These are phyloP conservation scores for Sebastes itinus DNA, from an alignment of 2,797 vertebrate genomes.

Conservation along the genomic window DNA sequence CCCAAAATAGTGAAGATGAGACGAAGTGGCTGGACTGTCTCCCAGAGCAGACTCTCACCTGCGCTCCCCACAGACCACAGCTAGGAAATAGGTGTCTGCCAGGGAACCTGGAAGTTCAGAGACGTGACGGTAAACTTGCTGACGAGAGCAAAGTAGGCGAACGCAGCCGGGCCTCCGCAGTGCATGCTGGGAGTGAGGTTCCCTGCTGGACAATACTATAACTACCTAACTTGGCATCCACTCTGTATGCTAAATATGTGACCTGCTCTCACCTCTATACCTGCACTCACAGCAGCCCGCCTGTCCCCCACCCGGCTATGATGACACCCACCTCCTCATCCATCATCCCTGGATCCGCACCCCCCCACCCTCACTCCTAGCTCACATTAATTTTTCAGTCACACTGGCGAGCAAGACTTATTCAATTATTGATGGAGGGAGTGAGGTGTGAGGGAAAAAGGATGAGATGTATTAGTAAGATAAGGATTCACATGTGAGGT, in stretches of 20 bases:
- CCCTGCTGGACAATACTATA: not conserved
- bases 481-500: slow-evolving; percentile 1
- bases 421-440: slow-evolving; percentile 71
- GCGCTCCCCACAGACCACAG: slow-evolving; percentile 5
- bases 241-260: not conserved
- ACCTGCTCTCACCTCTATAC: not conserved
- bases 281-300: slow-evolving; percentile 7
- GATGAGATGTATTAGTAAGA: slow-evolving; percentile 43
- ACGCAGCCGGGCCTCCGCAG: not conserved
- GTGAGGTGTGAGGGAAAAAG: slow-evolving; percentile 43
- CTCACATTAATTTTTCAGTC: slow-evolving; percentile 74
- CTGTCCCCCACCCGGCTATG: not conserved
- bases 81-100: slow-evolving; percentile 10
- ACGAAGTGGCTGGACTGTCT: not conserved
- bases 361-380: slow-evolving; percentile 12
- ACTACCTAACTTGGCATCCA: not conserved
- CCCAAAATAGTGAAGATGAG: slow-evolving; percentile 25
- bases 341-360: slow-evolving; percentile 33
- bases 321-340: slow-evolving; percentile 48
- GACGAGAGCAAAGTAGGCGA: not conserved
- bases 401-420: slow-evolving; percentile 62
- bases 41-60: slow-evolving; percentile 14
- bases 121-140: not conserved
- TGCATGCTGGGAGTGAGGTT: not conserved
- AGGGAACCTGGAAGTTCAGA: not conserved